These are phyloP conservation scores for Trinorchestia longiramus DNA, from an alignment of 1,140 invertebrate genomes.

Conservation along the genomic window DNA sequence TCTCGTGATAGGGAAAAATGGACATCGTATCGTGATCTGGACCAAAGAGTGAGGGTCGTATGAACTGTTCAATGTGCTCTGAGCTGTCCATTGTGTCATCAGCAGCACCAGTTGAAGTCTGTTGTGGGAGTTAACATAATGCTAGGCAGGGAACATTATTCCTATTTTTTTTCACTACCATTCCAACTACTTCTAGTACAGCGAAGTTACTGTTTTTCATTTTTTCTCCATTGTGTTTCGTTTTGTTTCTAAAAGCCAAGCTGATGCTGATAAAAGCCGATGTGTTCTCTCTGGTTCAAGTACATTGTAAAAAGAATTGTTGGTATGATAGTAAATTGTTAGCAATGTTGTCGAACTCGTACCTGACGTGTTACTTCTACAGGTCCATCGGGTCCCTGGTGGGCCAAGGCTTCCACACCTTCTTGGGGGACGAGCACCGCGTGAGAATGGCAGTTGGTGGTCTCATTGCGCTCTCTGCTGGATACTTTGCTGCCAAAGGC, in stretches of 20 bases:
- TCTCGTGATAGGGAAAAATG: slow-evolving; percentile 51
- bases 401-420: slow-evolving; percentile 87
- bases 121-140: no score
- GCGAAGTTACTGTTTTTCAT: no score
- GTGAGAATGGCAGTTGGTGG: slow-evolving; percentile 92
- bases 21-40: slow-evolving; percentile 62
- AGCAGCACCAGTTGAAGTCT: no score
- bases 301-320: no score
- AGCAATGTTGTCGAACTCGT: neutral
- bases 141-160: no score
- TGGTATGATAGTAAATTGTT: no score
- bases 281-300: no score
- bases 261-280: no score
- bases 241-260: no score
- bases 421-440: slow-evolving; percentile 95
- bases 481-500: slow-evolving; percentile 95
- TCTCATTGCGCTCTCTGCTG: slow-evolving; percentile 88
- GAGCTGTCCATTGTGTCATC: neutral
- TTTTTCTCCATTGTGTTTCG: no score
- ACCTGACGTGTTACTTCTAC: slow-evolving; percentile 56
- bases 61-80: neutral
- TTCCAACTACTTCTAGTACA: no score
- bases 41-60: neutral
- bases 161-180: no score
- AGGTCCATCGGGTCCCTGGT: slow-evolving; percentile 93